phyloP scores from a whole-genome alignment of 2,797 vertebrate genomes.

The Phataginus tricuspis region DNA sequence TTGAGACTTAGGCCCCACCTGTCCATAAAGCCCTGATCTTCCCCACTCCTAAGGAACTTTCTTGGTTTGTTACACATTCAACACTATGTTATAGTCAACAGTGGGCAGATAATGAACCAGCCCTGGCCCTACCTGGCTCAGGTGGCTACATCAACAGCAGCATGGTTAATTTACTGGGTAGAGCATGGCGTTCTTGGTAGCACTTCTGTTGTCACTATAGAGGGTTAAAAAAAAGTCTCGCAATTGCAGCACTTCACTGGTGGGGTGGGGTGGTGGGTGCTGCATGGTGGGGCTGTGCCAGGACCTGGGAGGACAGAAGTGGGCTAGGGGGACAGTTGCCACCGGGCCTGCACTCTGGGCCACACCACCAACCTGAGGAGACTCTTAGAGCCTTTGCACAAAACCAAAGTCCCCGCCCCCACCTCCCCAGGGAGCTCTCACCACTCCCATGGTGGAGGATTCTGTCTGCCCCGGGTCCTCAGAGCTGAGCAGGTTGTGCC shows the following conservation, averaged over 20 bases:
- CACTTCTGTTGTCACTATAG: background rate
- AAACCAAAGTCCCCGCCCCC: background rate
- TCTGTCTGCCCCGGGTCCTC: slow-evolving; percentile 89
- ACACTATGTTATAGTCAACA: background rate
- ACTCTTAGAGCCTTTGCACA: background rate
- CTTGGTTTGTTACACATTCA: background rate
- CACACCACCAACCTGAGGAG: background rate
- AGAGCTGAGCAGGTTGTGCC: slow-evolving; percentile 90
- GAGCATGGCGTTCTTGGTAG: background rate
- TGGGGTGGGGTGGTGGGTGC: slow-evolving; percentile 94
- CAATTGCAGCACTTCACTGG: slow-evolving; percentile 92
- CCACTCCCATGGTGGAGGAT: slow-evolving; percentile 92
- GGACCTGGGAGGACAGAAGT: slow-evolving; percentile 86
- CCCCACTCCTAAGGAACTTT: background rate
- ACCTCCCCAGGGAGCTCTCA: background rate
- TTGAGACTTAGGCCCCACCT: background rate
- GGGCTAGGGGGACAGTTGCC: slow-evolving; percentile 64
- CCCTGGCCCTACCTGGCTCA: background rate
- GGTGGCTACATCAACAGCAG: background rate
- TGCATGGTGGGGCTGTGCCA: slow-evolving; percentile 91
- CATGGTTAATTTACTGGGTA: background rate
- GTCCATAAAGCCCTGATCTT: background rate
- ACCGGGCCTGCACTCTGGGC: no score
- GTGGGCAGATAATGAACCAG: accelerated
- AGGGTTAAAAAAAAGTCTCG: background rate